Evolutionary conservation across 2,888 invertebrate species (phyloP), one percentile per base, ranked within the genome.

Genomic region (Lycaena phlaeas): DNA sequence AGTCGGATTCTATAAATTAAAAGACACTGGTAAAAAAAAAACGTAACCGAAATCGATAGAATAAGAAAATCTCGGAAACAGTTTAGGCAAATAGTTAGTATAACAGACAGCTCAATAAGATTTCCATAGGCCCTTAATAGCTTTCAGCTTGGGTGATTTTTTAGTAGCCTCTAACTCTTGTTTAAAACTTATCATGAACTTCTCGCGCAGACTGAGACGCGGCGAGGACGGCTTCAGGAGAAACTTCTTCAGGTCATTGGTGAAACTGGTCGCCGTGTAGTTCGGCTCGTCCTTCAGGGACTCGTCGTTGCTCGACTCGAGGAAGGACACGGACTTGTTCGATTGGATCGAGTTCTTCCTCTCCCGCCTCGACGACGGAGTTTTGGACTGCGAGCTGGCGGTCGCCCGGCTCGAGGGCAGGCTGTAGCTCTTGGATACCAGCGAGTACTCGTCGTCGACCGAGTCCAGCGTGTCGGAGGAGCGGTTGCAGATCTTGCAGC

Each of bases 51-150:
- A 48, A 52, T 49, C 39, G 40, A 42, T 28, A n/a, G 31, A 18
- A 39, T 46, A 27, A 34, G 26, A 38, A 43, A 45, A 11, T n/a
- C n/a, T n/a, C n/a, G n/a, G n/a, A n/a, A 12, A 41, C n/a, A 37
- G 17, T 28, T 27, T 28, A 38, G 36, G 18, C 25, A 25, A n/a
- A n/a, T n/a, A n/a, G n/a, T n/a, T n/a, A n/a, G n/a, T n/a, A n/a
- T n/a, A n/a, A n/a, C n/a, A n/a, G n/a, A n/a, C n/a, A 45, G 11
- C 36, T 66, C 56, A 85, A 56, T 84, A 85, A 41, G 85, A 85
- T 49, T 85, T 85, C 85, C 85, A 85, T 40, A 85, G 60, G 30
- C 85, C 85, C 49, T 84, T 82, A 15, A 85, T 85, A 29, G 82
- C 84, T 56, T 73, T 76, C 11, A 85, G 61, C 56, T 81, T 84